Base-by-base conservation (phyloP, 2,113 vertebrate species). In the Paracanthobrama guichenoti region DNA sequence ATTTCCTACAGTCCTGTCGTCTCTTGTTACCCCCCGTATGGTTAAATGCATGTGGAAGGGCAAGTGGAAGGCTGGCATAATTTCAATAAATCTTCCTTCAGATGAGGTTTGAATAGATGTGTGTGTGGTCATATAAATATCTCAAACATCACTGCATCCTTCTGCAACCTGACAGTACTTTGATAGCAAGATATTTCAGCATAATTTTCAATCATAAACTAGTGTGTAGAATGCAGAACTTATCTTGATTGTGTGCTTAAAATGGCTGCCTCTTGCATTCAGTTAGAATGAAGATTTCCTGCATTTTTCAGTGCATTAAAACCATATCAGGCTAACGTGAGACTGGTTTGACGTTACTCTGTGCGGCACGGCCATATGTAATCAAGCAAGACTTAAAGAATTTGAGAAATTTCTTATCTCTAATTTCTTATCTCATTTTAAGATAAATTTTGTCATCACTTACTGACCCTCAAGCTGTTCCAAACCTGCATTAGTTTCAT, bases 41-140 rank as follows among this genome's bases (percentile, higher is more conserved):
- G 62, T 81, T 86, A 86, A 88, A 73, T 64, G 72, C 66, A 74
- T 74, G 69, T 81, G 82, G 82, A 82, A 88, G 82, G 46, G 78
- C 64, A 84, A 64, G 71, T 86, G 84, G 44, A 66, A 64, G 78
- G 77, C 84, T 77, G 87, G 80, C 85, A 73, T 48, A 6, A 46
- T 71, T 88, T 77, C 84, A 81, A 24, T 59, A 86, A 62, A 73
- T 73, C 66, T 77, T 84, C 87, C 44, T 5, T 24, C 78, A 81
- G 87, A 86, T 84, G 39, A 81, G 82, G 67, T 55, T 55, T 78
- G 85, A 86, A 46, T 72, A 84, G 53, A 87, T 50, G 46, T 44
- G 39, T 84, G 79, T 81, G 62, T 78, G 59, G 81, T 64, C 48
- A 46, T 59, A 83, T 71, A 28, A 31, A 83, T 71, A 53, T 82